Evolutionary conservation across 2,797 vertebrate genomes (phyloP).

Genomic region (Pangasius larnaudii): DNA sequence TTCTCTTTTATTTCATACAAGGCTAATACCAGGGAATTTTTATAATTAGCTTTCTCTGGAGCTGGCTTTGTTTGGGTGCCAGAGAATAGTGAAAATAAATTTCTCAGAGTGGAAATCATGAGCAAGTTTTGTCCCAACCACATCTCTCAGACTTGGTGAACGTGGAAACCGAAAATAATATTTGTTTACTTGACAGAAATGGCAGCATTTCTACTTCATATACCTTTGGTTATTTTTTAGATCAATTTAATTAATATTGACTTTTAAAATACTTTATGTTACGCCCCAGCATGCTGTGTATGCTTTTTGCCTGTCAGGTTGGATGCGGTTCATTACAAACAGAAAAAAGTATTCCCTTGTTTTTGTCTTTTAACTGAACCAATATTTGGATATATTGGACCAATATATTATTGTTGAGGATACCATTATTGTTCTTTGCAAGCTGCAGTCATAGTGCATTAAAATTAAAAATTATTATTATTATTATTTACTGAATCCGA

Average conservation of each 20-base stretch:
- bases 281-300: neutral
- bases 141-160: slow-evolving; percentile 23
- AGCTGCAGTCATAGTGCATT: neutral
- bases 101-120: slow-evolving; percentile 56
- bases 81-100: slow-evolving; percentile 46
- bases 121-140: slow-evolving; percentile 24
- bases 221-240: slow-evolving; percentile 1
- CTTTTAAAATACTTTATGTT: neutral
- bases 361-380: neutral
- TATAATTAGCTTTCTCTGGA: slow-evolving; percentile 44
- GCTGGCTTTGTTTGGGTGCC: slow-evolving; percentile 27
- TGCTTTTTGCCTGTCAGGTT: neutral
- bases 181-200: neutral
- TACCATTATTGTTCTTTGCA: neutral
- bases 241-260: neutral
- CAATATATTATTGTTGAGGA: no score
- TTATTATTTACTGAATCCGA: neutral
- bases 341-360: neutral
- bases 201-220: neutral
- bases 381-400: neutral
- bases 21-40: slow-evolving; percentile 15
- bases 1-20: neutral
- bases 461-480: neutral
- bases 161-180: slow-evolving; percentile 21
- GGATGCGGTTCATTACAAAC: neutral